Percentiles rank a stretch among this genome's conserved stretches.
These are phyloP conservation scores for Drosophila histrio DNA, from an alignment of 2,888 invertebrate genomes.

Conservation along the genomic window DNA sequence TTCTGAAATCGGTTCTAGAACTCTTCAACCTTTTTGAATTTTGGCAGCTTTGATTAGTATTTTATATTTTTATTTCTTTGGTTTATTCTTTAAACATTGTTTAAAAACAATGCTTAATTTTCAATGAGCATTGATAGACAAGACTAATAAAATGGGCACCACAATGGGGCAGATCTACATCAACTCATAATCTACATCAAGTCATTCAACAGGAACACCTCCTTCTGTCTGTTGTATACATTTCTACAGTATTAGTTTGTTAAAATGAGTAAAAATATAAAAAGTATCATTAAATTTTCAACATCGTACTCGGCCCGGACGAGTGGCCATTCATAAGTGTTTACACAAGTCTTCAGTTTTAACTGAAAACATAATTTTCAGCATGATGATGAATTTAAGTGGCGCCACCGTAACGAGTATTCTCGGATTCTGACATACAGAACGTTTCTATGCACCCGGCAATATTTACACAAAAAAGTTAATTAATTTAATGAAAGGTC, in stretches of 20 bases:
- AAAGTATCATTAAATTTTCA: slow-evolving; percentile 64
- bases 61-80: too few species aligned
- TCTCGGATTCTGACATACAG: slow-evolving; percentile 31
- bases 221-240: not conserved
- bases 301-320: slow-evolving; percentile 37
- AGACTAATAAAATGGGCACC: not conserved
- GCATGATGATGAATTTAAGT: slow-evolving; percentile 73
- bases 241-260: slow-evolving; percentile 17
- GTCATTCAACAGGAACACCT: not conserved
- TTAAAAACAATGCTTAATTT: too few species aligned
- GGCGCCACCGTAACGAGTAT: slow-evolving; percentile 20
- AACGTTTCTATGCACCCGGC: slow-evolving; percentile 37
- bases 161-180: not conserved
- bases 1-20: too few species aligned
- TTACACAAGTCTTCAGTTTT: slow-evolving; percentile 84
- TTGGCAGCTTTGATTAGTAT: too few species aligned
- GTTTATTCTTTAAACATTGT: too few species aligned
- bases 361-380: slow-evolving; percentile 84
- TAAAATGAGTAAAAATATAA: slow-evolving; percentile 4
- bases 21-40: too few species aligned
- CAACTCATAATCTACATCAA: not conserved
- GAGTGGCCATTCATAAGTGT: slow-evolving; percentile 78
- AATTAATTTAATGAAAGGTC: slow-evolving; percentile 71
- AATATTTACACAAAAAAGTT: slow-evolving; percentile 71
- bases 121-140: not conserved